Percentiles rank a stretch among this genome's conserved stretches.
These are phyloP conservation scores for Aurelia sp. DNA, from an alignment of 30 jellyfish, hydroid and myxozoan genomes.

Conservation along the genomic window DNA sequence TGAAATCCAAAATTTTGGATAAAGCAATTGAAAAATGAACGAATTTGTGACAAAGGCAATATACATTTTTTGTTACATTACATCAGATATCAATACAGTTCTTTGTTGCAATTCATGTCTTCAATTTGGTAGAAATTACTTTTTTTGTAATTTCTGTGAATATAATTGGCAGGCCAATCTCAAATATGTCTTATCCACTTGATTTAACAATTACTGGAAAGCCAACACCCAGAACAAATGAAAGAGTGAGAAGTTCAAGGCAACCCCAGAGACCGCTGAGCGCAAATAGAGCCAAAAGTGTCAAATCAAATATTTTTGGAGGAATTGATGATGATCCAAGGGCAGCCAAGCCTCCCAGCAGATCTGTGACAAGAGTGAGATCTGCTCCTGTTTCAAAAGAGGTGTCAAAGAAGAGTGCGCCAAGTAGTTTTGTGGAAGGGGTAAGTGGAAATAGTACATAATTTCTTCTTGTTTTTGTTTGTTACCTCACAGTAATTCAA, in stretches of 20 bases:
- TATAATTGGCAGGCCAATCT: neutral
- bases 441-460: neutral
- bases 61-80: no score
- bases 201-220: slow-evolving; percentile 83
- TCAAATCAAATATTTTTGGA: slow-evolving; percentile 70
- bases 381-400: slow-evolving; percentile 51
- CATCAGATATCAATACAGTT: no score
- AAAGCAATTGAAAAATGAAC: no score
- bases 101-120: no score
- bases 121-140: no score
- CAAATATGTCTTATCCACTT: slow-evolving; percentile 71
- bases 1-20: no score
- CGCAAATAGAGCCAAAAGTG: slow-evolving; percentile 70
- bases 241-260: slow-evolving; percentile 77
- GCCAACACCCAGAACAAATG: slow-evolving; percentile 83
- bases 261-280: slow-evolving; percentile 71
- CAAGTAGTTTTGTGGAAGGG: slow-evolving; percentile 9
- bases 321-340: slow-evolving; percentile 15
- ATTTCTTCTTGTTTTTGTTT: no score
- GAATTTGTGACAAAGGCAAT: no score
- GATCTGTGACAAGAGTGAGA: slow-evolving; percentile 50
- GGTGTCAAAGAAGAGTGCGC: neutral
- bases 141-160: no score
- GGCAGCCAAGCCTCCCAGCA: slow-evolving; percentile 19
- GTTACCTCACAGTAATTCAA: no score